A percentile compares a stretch with the other conserved stretches of the same genome.
These are phyloP conservation scores for Oreochromis niloticus DNA, from an alignment of 2,113 vertebrate species.

Conservation along the genomic window DNA sequence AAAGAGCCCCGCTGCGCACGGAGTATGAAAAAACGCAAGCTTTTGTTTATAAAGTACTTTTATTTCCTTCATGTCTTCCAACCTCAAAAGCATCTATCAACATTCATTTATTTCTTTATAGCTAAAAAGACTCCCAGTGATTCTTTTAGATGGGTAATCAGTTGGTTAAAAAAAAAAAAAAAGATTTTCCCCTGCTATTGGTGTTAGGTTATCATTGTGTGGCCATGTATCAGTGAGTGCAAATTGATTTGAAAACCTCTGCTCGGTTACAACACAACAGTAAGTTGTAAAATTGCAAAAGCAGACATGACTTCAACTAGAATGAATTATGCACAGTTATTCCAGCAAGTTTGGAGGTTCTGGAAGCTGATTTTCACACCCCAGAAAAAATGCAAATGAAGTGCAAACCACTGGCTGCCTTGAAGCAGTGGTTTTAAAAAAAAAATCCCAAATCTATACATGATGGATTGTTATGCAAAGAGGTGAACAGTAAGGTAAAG, in stretches of 20 bases:
- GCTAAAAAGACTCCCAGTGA: not conserved
- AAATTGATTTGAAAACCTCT: not conserved
- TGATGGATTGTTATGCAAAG: slow-evolving; percentile 5
- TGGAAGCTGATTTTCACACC: not conserved
- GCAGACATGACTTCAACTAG: not conserved
- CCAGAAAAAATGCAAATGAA: slow-evolving; percentile 17
- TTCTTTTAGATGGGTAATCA: not conserved
- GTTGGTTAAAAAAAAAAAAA: not conserved
- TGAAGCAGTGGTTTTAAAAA: not conserved
- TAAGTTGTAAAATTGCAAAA: not conserved
- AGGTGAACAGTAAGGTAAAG: slow-evolving; percentile 16
- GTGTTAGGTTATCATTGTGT: not conserved
- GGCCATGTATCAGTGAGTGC: not conserved
- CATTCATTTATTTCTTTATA: not conserved
- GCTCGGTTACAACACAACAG: not conserved
- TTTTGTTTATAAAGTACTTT: not conserved
- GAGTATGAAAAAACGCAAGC: not conserved
- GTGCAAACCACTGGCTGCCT: not conserved
- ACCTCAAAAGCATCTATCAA: not conserved
- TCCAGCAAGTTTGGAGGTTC: not conserved
- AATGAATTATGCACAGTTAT: not conserved
- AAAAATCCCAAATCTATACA: slow-evolving; percentile 2
- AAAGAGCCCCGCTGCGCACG: not conserved
- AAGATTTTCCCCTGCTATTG: not conserved
- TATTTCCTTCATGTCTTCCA: not conserved